Conservation (phyloP, 2,113 vertebrate genomes). For the Sterrhoptilus dennistouni region DNA sequence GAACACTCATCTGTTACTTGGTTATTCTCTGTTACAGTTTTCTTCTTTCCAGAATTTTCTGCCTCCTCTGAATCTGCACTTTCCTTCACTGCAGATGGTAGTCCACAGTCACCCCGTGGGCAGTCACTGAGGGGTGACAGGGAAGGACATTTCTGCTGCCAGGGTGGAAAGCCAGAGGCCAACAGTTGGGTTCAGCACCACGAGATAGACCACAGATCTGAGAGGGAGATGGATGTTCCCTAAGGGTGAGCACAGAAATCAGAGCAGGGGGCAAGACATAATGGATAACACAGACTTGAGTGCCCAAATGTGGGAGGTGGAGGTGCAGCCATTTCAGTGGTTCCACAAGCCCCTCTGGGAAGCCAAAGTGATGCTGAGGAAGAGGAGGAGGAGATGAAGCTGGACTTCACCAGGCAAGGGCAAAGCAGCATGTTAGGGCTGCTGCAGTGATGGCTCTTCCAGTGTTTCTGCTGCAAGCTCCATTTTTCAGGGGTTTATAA, state of each 20-base stretch:
- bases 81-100: neutral
- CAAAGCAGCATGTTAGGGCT: neutral
- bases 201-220: neutral
- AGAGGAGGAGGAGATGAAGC: neutral
- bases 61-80: neutral
- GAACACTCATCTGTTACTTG: neutral
- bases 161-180: neutral
- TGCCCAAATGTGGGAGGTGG: neutral
- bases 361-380: neutral
- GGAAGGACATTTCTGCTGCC: neutral
- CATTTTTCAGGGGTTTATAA: constrained; percentile 66
- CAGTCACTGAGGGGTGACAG: neutral
- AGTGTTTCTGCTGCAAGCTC: constrained; percentile 27
- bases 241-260: neutral
- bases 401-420: neutral
- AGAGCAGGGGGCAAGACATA: neutral
- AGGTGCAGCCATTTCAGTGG: fast-evolving
- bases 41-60: neutral
- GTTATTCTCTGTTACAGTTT: neutral
- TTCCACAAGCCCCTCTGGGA: neutral
- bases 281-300: fast-evolving
- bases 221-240: neutral
- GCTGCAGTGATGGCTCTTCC: neutral
- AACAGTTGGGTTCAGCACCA: neutral
- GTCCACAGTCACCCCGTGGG: neutral